A percentile compares a stretch with the other conserved stretches of the same genome.
These are phyloP conservation scores for Pomatostomus ruficeps DNA, from an alignment of 2,113 vertebrate genomes.

Conservation along the genomic window DNA sequence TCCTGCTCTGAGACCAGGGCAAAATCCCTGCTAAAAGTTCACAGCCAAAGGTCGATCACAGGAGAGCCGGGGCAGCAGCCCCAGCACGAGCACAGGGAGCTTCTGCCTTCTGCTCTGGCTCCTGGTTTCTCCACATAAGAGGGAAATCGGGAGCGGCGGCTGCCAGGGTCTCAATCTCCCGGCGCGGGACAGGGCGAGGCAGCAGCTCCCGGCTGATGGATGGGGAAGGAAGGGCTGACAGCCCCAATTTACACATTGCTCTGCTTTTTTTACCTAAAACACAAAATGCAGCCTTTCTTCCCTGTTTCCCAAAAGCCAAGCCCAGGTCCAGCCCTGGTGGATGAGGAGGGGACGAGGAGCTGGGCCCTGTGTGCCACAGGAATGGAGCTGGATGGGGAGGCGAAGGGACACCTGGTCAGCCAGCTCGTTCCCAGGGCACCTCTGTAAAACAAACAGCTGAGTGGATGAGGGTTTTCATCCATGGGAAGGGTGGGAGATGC, in stretches of 20 bases:
- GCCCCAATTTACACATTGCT: not conserved
- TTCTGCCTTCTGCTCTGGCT: not conserved
- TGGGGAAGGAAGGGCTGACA: not conserved
- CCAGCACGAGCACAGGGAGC: not conserved
- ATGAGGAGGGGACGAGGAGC: not conserved
- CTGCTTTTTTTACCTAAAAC: not conserved
- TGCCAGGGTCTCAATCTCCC: accelerated
- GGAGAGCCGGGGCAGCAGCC: not conserved
- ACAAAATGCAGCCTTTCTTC: not conserved
- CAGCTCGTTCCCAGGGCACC: not conserved
- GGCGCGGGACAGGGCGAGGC: not conserved
- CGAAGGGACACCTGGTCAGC: not conserved
- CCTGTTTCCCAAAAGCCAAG: not conserved
- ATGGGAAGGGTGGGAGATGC: not conserved
- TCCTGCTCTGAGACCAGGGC: not conserved
- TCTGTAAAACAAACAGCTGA: not conserved
- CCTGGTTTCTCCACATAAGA: not conserved
- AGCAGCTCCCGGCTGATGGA: not conserved
- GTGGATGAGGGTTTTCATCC: not conserved
- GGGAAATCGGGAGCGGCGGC: accelerated
- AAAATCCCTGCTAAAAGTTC: not conserved
- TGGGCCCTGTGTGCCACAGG: not conserved
- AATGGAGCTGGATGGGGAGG: accelerated
- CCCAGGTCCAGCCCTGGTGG: accelerated
- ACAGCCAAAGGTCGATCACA: accelerated